These are phyloP conservation scores for Chydorus sphaericus DNA, from an alignment of 2,888 invertebrate species.

Conservation along the genomic window DNA sequence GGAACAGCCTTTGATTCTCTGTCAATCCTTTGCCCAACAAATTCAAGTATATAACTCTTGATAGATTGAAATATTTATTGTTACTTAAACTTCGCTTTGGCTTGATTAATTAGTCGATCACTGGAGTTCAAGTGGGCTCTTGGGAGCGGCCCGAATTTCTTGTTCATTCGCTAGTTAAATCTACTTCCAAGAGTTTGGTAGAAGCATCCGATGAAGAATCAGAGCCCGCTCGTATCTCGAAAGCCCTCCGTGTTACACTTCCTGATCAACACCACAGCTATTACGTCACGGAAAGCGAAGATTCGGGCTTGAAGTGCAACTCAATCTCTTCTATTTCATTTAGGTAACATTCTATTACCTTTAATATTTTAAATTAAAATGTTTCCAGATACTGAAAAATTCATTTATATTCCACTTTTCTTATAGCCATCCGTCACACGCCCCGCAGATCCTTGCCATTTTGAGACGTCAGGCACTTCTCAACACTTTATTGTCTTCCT, in stretches of 20 bases:
- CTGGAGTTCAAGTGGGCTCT: conserved; percentile 22
- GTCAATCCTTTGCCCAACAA: conserved; percentile 52
- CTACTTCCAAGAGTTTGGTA: neutral
- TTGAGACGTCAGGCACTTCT: conserved; percentile 82
- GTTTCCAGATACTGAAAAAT: neutral
- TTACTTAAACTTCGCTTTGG: neutral
- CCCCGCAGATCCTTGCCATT: conserved; percentile 67
- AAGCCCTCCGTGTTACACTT: conserved; percentile 40
- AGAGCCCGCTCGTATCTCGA: neutral
- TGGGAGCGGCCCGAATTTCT: conserved; percentile 3
- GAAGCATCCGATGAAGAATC: neutral
- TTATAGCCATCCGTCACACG: conserved; percentile 74
- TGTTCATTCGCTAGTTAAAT: conserved; percentile 3
- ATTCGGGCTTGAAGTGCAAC: conserved; percentile 54
- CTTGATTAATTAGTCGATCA: conserved; percentile 22
- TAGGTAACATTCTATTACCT: neutral
- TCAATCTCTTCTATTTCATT: conserved; percentile 71
- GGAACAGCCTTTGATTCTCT: conserved; percentile 73
- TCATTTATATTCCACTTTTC: neutral
- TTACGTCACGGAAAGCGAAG: conserved; percentile 63
- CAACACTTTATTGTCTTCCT: conserved; percentile 74
- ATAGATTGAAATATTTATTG: neutral
- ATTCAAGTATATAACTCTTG: conserved; percentile 34
- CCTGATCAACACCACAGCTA: conserved; percentile 91
- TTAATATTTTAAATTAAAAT: neutral